Evolutionary conservation across 2,113 vertebrate genomes (phyloP).

Genomic region (Erinaceus europaeus): DNA sequence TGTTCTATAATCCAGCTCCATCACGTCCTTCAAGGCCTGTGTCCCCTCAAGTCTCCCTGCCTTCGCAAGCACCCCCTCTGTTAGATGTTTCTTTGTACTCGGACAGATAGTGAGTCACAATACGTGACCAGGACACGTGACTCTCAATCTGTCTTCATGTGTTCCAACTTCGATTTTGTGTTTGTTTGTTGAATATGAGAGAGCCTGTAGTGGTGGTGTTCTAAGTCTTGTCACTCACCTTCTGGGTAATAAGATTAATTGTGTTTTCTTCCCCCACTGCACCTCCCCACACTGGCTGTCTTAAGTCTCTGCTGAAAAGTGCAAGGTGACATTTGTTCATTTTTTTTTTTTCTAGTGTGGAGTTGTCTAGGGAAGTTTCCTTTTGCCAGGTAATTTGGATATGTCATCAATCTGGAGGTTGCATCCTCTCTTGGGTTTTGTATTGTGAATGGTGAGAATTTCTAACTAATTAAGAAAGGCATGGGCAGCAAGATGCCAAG

Average conservation of each 20-base stretch:
- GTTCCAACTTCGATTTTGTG: background rate
- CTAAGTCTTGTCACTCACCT: background rate
- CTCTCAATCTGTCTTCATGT: background rate
- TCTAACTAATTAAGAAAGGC: conserved; percentile 41
- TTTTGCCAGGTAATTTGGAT: conserved; percentile 54
- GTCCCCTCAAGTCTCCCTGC: background rate
- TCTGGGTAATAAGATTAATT: background rate
- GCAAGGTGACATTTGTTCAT: conserved; percentile 36
- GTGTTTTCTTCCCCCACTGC: background rate
- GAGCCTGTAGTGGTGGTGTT: background rate
- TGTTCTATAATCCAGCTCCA: background rate
- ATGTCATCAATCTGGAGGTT: conserved; percentile 45
- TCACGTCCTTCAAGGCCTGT: background rate
- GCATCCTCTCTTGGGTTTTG: background rate
- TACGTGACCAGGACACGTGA: background rate
- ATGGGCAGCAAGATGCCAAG: background rate
- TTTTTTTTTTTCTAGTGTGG: conserved; percentile 29
- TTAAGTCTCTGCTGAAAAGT: background rate
- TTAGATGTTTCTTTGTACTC: background rate
- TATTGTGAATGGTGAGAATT: background rate
- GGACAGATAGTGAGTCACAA: background rate
- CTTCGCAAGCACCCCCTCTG: background rate
- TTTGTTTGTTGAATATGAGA: no score
- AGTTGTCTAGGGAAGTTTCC: conserved; percentile 40
- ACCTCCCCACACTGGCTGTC: background rate